Base-by-base conservation (phyloP, 2,797 vertebrate genomes). In the Dendrocincla fuliginosa region DNA sequence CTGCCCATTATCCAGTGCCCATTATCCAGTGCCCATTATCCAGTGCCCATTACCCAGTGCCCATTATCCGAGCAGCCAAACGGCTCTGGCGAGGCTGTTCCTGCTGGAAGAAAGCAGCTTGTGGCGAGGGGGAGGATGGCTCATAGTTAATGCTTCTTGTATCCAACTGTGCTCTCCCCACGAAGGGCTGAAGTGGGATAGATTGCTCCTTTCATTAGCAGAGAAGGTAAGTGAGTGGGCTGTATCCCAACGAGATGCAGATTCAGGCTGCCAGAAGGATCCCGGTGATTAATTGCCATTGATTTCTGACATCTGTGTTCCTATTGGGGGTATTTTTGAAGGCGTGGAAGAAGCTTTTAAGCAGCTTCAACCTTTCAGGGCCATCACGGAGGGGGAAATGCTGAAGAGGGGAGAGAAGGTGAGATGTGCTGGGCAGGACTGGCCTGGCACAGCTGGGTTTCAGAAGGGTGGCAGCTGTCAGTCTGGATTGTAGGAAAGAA, bases 241-340 rank as follows among this genome's bases (percentile, higher is more conserved):
- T 61, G 79, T 6, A 25, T n/a, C 87, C 12, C 2, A 30, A 28
- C 2, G 4, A 82, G 39, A 27, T 2, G 10, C 30, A 7, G 23
- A 3, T 13, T 61, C 44, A 41, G 46, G 56, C 84, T 56, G 87
- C 83, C 90, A 57, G 52, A 20, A 69, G 73, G 44, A 42, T 20
- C 4, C 61, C 16, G 46, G 19, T 18, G 65, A 52, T 84, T 64
- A 28, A 75, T 53, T 55, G 46, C 59, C 18, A 3, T 39, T 37
- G 84, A 61, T 92, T 96, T 88, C 89, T 95, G 91, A 74, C 83
- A 55, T 80, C 87, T 47, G 25, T 37, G 24, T 93, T 95, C 93
- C 70, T 79, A 1, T 65, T 20, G 33, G 41, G 75, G 59, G 37
- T 5, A 20, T 35, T 89, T 85, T 25, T 33, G 78, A 85, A 49